A percentile compares a stretch with the other conserved stretches of the same genome.
These are phyloP conservation scores for Ploceus nigricollis DNA, from an alignment of 2,113 vertebrate species.

Conservation along the genomic window DNA sequence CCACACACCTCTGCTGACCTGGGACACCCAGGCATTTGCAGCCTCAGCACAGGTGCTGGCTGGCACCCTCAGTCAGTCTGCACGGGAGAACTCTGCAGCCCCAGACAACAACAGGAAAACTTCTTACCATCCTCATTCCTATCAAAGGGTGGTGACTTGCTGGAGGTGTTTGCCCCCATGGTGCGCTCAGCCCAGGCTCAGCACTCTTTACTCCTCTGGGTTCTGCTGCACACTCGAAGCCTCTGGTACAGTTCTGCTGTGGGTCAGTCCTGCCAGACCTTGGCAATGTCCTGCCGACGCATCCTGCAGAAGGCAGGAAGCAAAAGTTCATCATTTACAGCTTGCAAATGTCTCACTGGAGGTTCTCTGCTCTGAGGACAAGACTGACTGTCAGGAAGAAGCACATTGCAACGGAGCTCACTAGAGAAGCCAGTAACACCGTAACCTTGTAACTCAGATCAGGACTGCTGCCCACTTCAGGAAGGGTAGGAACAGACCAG, in stretches of 20 bases:
- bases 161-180: slow-evolving; percentile 93
- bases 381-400: neutral
- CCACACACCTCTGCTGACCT: neutral
- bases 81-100: neutral
- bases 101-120: neutral
- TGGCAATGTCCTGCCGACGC: neutral
- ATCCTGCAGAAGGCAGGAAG: slow-evolving; percentile 5
- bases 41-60: fast-evolving
- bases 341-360: neutral
- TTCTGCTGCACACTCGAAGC: neutral
- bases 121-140: slow-evolving; percentile 86
- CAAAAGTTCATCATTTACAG: neutral
- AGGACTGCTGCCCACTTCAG: neutral
- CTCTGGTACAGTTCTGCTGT: neutral
- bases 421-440: neutral
- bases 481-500: neutral
- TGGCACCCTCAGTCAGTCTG: fast-evolving
- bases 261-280: neutral
- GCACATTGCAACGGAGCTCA: neutral
- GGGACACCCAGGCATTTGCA: fast-evolving
- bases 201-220: neutral
- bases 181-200: neutral
- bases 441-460: neutral
- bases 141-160: slow-evolving; percentile 75
- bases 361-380: neutral